These are phyloP conservation scores for Microcaecilia unicolor DNA, from an alignment of 2,797 vertebrate species.

Conservation along the genomic window DNA sequence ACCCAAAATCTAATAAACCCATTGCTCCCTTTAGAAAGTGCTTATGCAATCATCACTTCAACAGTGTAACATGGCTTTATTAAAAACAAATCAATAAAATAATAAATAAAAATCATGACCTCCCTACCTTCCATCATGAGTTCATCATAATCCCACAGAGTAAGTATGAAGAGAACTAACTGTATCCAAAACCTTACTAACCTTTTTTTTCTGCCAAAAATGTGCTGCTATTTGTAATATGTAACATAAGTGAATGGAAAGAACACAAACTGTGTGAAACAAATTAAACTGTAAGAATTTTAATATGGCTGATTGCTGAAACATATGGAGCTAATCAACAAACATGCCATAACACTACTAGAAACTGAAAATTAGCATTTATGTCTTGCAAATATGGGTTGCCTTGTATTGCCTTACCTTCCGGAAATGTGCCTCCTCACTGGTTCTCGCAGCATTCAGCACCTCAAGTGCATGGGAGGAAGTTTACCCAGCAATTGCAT, in stretches of 20 bases:
- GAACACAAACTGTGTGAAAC: slow-evolving; percentile 16
- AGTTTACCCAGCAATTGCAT: not conserved
- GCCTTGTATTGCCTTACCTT: slow-evolving; percentile 1
- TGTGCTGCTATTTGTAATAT: slow-evolving; percentile 2
- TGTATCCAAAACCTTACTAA: not conserved
- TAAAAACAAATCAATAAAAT: too few relatives aligned
- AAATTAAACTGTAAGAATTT: slow-evolving; percentile 17
- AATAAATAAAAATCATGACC: too few relatives aligned
- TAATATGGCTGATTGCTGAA: slow-evolving; percentile 21
- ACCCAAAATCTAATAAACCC: too few relatives aligned
- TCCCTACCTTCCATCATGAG: too few relatives aligned
- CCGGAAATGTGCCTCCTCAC: not conserved
- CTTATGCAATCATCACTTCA: too few relatives aligned
- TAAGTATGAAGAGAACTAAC: too few relatives aligned
- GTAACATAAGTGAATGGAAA: slow-evolving; percentile 3
- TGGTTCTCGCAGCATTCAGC: not conserved
- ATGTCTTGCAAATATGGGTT: slow-evolving; percentile 13
- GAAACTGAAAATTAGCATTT: slow-evolving; percentile 34
- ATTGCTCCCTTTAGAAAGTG: too few relatives aligned
- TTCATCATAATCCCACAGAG: too few relatives aligned
- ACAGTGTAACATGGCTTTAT: too few relatives aligned
- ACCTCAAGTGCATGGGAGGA: slow-evolving; percentile 5
- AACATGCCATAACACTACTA: slow-evolving; percentile 20
- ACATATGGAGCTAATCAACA: slow-evolving; percentile 25
- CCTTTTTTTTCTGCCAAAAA: not conserved